Conservation (phyloP, 2,797 vertebrate species). For the Acanthurus tractus region DNA sequence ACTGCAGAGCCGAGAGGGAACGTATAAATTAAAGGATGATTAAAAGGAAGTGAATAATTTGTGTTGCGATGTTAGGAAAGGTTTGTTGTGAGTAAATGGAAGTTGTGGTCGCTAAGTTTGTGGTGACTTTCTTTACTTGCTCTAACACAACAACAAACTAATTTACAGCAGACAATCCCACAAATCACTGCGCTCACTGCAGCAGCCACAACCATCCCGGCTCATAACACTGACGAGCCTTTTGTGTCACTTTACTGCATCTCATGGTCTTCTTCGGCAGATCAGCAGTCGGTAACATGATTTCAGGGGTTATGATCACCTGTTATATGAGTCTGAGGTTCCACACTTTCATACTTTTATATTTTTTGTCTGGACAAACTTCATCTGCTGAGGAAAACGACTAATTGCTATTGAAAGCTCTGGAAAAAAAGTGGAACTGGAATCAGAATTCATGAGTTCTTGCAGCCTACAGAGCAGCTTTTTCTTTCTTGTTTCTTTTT, state of each 20-base stretch:
- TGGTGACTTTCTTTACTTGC: too few relatives aligned
- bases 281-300: background rate
- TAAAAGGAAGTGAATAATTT: background rate
- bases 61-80: background rate
- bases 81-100: background rate
- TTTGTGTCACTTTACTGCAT: conserved; percentile 1
- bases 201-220: background rate
- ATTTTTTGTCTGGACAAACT: too few relatives aligned
- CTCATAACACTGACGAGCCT: background rate
- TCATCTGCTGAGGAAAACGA: background rate
- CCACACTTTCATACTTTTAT: background rate
- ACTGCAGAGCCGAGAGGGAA: background rate
- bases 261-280: background rate
- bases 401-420: background rate
- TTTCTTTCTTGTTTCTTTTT: conserved; percentile 1
- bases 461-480: too few relatives aligned
- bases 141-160: too few relatives aligned
- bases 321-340: background rate
- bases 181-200: background rate
- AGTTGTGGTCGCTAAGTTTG: too few relatives aligned
- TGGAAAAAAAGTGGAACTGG: background rate
- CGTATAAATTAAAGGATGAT: background rate
- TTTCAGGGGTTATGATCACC: background rate
- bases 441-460: background rate
- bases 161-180: background rate